Base-by-base conservation (phyloP, 1,140 invertebrate genomes). In the Lepidurus apus region DNA sequence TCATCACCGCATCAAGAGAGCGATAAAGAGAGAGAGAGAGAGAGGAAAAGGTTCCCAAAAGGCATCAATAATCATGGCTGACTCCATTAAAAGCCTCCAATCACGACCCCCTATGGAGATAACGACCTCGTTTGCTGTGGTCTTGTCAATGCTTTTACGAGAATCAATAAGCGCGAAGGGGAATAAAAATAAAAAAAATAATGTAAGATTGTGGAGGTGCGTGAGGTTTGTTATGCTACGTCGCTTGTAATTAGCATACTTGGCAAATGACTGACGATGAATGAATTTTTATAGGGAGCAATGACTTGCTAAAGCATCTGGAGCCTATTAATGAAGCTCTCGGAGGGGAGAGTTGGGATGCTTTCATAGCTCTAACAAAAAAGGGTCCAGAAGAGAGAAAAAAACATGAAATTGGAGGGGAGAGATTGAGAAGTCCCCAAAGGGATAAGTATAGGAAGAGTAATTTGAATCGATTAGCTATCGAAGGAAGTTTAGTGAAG, bases 221-320 rank as follows among this genome's bases (percentile, higher is more conserved):
- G 34, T 34, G 34, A 34, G 8, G 17, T 65, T 65, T 65, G 53
- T 65, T 65, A 65, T 65, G 53, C 8, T 21, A 65, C 53, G 21
- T 21, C 9, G 21, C 53, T n/a, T 13, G 17, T 65, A 65, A 9
- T 65, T 65, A 65, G 53, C 53, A 65, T 65, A 65, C 13, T 65
- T 65, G 13, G 13, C 8, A 65, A 65, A 65, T 13, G 53, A 21
- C 17, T 1, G 26, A 26, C 17, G 21, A 65, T 13, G 21, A 65
- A 65, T 65, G 53, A 65, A 65, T 65, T 65, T 65, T 65, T 65
- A 47, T 13, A 21, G 53, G 53, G 53, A 65, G 53, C 21, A 65
- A 65, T 65, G 7, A 13, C 53, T 21, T 65, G 7, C 13, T 13
- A 21, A 65, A 13, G 53, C 53, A 65, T 65, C 53, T 47, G 53